phyloP scores from a whole-genome alignment of 2,888 invertebrate species.

The Eupithecia subumbrata region DNA sequence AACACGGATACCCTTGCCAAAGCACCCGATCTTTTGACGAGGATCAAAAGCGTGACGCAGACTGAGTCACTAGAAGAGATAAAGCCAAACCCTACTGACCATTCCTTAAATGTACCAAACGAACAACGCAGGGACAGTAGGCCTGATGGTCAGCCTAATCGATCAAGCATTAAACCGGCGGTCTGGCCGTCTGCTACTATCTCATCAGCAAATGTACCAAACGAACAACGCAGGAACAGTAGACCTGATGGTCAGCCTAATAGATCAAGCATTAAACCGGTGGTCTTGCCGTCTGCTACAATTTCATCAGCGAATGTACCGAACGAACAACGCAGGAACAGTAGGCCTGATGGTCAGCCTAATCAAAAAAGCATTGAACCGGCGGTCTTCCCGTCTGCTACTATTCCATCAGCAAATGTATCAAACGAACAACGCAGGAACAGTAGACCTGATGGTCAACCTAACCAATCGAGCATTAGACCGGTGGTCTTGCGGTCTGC shows the following conservation, averaged over 20 bases:
- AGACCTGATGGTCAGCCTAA: too few species aligned
- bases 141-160: too few species aligned
- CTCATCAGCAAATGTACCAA: too few species aligned
- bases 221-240: too few species aligned
- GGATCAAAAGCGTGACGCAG: slow-evolving; percentile 50
- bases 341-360: background rate
- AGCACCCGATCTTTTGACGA: slow-evolving; percentile 59
- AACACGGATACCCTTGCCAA: slow-evolving; percentile 54
- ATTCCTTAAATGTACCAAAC: background rate
- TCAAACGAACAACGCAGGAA: background rate
- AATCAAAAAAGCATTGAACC: background rate
- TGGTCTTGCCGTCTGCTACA: too few species aligned
- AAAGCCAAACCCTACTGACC: background rate
- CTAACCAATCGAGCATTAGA: background rate
- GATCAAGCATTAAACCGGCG: too few species aligned
- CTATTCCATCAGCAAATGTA: too few species aligned
- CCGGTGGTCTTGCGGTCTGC: background rate
- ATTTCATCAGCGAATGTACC: too few species aligned
- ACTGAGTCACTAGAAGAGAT: background rate
- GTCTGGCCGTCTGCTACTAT: too few species aligned
- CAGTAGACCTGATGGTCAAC: background rate
- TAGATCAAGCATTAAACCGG: too few species aligned
- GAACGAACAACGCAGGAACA: background rate
- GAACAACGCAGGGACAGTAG: too few species aligned
- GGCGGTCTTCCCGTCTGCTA: background rate